Evolutionary conservation across 2,888 invertebrate genomes (phyloP), one percentile per base, ranked within the genome.

Genomic region (Athalia circularis): DNA sequence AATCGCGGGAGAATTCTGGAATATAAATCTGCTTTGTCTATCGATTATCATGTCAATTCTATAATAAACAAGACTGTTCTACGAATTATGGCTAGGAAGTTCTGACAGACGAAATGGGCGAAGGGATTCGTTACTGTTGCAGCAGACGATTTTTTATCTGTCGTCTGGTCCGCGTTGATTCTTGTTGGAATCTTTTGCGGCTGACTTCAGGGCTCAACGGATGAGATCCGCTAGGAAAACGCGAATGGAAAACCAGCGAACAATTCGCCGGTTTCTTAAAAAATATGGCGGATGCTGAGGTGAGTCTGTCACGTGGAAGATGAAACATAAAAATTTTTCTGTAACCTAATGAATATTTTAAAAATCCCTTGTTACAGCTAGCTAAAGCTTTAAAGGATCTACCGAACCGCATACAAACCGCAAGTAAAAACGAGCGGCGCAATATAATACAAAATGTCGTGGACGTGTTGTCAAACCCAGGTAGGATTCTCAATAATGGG

Each of bases 261-360:
- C 29, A 54, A 62, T 77, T 79, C 78, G 81, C 85, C 84, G 84
- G 83, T 84, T 83, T 82, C 81, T 83, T 45, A 76, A 80, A 81
- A 90, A 93, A 92, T 91, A 94, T 94, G 94, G 94, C 93, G 93
- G 94, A 94, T 92, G 91, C 91, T 83, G 94, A 94, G 93, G 94
- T 94, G 92, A 90, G 90, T 89, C 84, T 88, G 89, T 91, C 91
- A 91, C 91, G 91, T 91, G 91, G 90, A 90, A 85, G 65, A 52
- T 67, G 82, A 81, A 81, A 86, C 84, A 83, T 80, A 75, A 72
- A 62, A 79, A 68, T 83, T 81, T 29, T 68, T 81, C 52, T 78
- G 77, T 54, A 78, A 80, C 78, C 80, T 83, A 79, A 79, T 68
- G 77, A 70, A 11, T 45, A 64, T 57, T 78, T 76, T n/a, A 72